These are phyloP conservation scores for Heliconius ethilla DNA, from an alignment of 2,888 invertebrate genomes.

Conservation along the genomic window DNA sequence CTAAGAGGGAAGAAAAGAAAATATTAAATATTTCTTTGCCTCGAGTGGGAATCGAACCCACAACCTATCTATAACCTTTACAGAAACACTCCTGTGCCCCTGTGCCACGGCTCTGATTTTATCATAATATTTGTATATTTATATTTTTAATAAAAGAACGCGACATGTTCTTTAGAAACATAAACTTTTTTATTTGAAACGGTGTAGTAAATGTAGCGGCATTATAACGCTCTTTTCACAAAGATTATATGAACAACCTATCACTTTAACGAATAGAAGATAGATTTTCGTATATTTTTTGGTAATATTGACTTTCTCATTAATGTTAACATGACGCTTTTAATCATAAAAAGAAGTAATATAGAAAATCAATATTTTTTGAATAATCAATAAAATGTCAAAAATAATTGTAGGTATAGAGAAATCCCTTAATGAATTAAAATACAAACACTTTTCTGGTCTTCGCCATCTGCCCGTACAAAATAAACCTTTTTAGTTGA, in stretches of 20 bases:
- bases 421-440: too few species aligned
- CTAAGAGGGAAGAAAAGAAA: too few species aligned
- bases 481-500: too few species aligned
- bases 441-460: too few species aligned
- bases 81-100: too few species aligned
- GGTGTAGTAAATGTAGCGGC: not conserved
- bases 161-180: constrained; percentile 6
- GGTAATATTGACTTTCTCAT: not conserved
- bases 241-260: not conserved
- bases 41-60: too few species aligned
- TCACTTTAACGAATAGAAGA: not conserved
- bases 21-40: too few species aligned
- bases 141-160: constrained; percentile 5
- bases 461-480: too few species aligned
- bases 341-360: not conserved
- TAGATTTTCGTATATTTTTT: not conserved
- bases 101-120: too few species aligned
- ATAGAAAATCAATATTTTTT: not conserved
- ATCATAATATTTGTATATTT: not conserved
- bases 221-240: constrained; percentile 11
- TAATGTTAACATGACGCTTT: not conserved
- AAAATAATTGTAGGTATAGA: too few species aligned
- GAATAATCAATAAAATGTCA: too few species aligned
- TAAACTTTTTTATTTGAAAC: not conserved
- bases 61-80: too few species aligned